Evolutionary conservation across 2,113 vertebrate species (phyloP), one percentile per base, ranked within the genome.

Genomic region (Trichomycterus rosablanca): DNA sequence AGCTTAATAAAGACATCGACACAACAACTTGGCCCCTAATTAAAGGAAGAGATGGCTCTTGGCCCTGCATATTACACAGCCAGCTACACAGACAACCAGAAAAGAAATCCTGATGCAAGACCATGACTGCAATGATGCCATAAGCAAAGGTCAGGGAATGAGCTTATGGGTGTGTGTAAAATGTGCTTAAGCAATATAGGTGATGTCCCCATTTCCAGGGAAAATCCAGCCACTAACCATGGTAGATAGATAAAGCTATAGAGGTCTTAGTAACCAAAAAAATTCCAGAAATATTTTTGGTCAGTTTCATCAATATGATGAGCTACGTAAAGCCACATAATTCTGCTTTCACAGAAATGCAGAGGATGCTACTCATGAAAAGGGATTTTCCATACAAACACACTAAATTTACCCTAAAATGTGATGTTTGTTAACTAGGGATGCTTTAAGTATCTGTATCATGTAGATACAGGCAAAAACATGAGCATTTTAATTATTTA

Each of bases 31-130:
- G 26, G 26, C 32, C 40, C 67, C 45, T 67, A 65, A 70, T 23
- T 67, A 48, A 59, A 75, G 74, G 22, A 32, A 44, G 46, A 66
- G 51, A 46, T 55, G 70, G 56, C 43, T 70, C 51, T 51, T 43
- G 35, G 45, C 59, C 39, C 14, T 42, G 69, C 52, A 56, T 32
- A 48, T 43, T 48, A 48, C 43, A 65, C 43, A 30, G 43, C 23
- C 63, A 48, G 30, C 44, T 54, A 45, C 22, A 44, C 45, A 18
- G 37, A 19, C 30, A 54, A 10, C 22, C 9, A 39, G 52, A 58
- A 51, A 57, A 57, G 58, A 30, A 34, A 62, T 58, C 52, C 51
- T 62, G n/a, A 67, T 32, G 46, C 1, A 39, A 63, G 59, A 72
- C 59, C 23, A 23, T 58, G 45, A 32, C 22, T 62, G 62, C 26